These are phyloP conservation scores for Eupithecia centaureata DNA, from an alignment of 2,888 invertebrate species.

Conservation along the genomic window DNA sequence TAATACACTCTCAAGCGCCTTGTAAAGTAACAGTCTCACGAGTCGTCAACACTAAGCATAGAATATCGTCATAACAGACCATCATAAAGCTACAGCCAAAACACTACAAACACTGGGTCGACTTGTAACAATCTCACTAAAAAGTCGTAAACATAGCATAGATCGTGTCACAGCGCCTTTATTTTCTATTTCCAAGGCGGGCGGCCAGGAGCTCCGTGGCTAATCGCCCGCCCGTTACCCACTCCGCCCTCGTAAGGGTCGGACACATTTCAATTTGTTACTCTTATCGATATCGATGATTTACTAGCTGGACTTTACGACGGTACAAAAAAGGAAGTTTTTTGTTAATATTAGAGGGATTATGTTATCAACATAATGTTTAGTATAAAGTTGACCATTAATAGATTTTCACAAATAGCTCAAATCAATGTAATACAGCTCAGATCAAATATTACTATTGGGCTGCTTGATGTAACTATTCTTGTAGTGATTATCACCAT, in stretches of 20 bases:
- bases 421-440: too few relatives aligned
- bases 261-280: constrained; percentile 36
- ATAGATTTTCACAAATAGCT: too few relatives aligned
- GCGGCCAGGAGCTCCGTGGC: constrained; percentile 71
- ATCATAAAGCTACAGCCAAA: not conserved
- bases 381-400: too few relatives aligned
- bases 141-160: constrained; percentile 45
- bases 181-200: constrained; percentile 81
- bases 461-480: too few relatives aligned
- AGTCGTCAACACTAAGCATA: too few relatives aligned
- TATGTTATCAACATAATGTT: too few relatives aligned
- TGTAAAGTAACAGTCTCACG: not conserved
- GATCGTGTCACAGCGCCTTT: constrained; percentile 73
- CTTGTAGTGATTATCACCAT: too few relatives aligned
- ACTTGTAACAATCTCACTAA: not conserved
- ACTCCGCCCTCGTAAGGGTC: constrained; percentile 62
- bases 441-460: not conserved
- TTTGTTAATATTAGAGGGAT: too few relatives aligned
- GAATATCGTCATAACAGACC: too few relatives aligned
- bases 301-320: not conserved
- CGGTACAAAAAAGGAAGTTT: not conserved
- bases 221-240: constrained; percentile 76
- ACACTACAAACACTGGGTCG: not conserved
- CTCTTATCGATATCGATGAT: constrained; percentile 25
- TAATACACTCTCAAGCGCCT: too few relatives aligned